Evolutionary conservation across 2,888 invertebrate species (phyloP), one percentile per base, ranked within the genome.

Genomic region (Ochropleura plecta): DNA sequence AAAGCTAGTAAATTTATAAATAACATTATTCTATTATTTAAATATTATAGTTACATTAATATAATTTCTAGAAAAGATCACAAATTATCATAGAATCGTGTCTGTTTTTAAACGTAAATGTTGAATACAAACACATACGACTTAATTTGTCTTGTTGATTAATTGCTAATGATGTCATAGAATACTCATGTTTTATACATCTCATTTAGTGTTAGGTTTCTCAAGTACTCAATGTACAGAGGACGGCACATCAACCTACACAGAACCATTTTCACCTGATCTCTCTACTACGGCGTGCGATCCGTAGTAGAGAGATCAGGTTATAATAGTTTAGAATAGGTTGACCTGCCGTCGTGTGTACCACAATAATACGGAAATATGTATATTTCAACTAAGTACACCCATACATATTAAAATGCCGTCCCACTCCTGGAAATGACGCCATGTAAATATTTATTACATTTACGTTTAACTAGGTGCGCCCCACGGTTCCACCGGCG

Each of bases 371-470:
- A 81, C 48, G 67, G 63, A 77, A 67, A 82, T 70, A 78, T 70
- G 40, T 72, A 70, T 76, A 69, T 67, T 63, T 68, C n/a, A 70
- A 66, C 60, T 70, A 62, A 67, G 40, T 49, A 69, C 59, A 48
- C 7, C 3, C 42, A 72, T 72, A 67, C 78, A 81, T 78, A 78
- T 81, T 78, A 59, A 77, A 70, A 78, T 82, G 49, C 64, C 53
- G 72, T 77, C 49, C 48, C 48, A 40, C 55, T 66, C 69, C 51
- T 78, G 70, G 66, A 55, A 82, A 64, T 59, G 12, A 64, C 6
- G 55, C 14, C 14, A 40, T 12, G 16, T 76, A 76, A 68, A 70
- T 81, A 81, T 76, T 70, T 66, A 70, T 72, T 40, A 81, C 51
- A 12, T 60, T 10, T 12, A 81, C 49, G 51, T 66, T 30, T 73